A percentile compares a stretch with the other conserved stretches of the same genome.
These are phyloP conservation scores for Petrocephalus microphthalmus DNA, from an alignment of 2,113 vertebrate genomes.

Conservation along the genomic window DNA sequence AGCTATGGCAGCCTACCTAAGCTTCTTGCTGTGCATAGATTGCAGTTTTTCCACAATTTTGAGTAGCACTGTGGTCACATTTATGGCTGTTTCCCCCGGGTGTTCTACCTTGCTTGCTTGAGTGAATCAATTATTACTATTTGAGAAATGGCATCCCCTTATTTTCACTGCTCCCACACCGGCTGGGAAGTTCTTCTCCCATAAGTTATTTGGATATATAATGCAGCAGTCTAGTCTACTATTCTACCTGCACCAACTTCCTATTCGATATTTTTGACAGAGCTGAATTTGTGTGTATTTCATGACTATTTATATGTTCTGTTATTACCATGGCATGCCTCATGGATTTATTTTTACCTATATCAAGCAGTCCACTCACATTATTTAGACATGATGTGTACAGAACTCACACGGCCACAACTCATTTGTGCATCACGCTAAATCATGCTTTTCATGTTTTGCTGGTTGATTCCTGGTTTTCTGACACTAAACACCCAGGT, in stretches of 20 bases:
- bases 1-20: conserved; percentile 2
- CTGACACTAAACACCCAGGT: background rate
- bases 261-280: background rate
- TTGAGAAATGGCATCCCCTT: background rate
- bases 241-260: background rate
- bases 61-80: conserved; percentile 10
- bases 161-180: background rate
- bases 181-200: background rate
- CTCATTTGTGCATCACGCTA: background rate
- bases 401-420: background rate
- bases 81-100: background rate
- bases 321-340: background rate
- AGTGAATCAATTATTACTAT: conserved; percentile 13
- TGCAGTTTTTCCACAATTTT: conserved; percentile 17
- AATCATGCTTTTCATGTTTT: background rate
- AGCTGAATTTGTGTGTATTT: background rate
- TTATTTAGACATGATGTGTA: background rate
- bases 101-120: background rate
- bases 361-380: background rate
- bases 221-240: background rate
- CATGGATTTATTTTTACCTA: background rate
- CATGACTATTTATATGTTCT: background rate
- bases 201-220: background rate
- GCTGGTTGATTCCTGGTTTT: background rate
- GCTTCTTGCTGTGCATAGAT: conserved; percentile 6